A percentile compares a stretch with the other conserved stretches of the same genome.
These are phyloP conservation scores for Andricus quercusramuli DNA, from an alignment of 2,888 invertebrate species.

Conservation along the genomic window DNA sequence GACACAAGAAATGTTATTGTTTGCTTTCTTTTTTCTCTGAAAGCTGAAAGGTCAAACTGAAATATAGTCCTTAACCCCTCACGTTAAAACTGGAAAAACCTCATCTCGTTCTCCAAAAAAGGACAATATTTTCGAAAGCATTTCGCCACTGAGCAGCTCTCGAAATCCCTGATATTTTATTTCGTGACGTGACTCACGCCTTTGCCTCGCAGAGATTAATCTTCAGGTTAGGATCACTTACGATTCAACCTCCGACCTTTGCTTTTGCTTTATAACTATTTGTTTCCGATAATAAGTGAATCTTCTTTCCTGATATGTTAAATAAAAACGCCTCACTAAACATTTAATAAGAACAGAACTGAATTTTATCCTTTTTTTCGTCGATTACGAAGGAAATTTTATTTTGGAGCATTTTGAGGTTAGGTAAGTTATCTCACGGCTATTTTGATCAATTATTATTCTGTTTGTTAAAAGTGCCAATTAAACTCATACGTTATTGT, in stretches of 20 bases:
- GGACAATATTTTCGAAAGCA: constrained; percentile 3
- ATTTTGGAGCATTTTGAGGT: constrained; percentile 21
- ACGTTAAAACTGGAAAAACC: background rate
- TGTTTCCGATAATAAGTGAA: constrained; percentile 8
- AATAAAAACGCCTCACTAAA: background rate
- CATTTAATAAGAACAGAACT: background rate
- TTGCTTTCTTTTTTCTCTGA: background rate
- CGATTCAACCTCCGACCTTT: constrained; percentile 13
- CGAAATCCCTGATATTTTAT: constrained; percentile 25
- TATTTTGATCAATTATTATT: constrained; percentile 18
- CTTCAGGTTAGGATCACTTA: constrained; percentile 13
- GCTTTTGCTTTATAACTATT: background rate
- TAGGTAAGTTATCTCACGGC: constrained; percentile 26
- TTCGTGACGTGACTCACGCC: constrained; percentile 36
- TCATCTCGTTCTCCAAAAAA: constrained; percentile 3
- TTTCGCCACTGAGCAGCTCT: background rate
- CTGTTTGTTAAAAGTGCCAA: background rate
- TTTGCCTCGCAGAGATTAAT: constrained; percentile 24
- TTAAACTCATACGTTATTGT: background rate
- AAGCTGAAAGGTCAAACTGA: background rate
- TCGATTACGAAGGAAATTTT: background rate
- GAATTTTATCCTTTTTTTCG: background rate
- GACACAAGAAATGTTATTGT: background rate
- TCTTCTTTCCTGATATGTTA: background rate
- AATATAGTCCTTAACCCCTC: background rate